Percentiles rank a stretch among this genome's conserved stretches.
Evolutionary conservation across 2,888 invertebrate species (phyloP).

Genomic region (Epistrophe eligans): DNA sequence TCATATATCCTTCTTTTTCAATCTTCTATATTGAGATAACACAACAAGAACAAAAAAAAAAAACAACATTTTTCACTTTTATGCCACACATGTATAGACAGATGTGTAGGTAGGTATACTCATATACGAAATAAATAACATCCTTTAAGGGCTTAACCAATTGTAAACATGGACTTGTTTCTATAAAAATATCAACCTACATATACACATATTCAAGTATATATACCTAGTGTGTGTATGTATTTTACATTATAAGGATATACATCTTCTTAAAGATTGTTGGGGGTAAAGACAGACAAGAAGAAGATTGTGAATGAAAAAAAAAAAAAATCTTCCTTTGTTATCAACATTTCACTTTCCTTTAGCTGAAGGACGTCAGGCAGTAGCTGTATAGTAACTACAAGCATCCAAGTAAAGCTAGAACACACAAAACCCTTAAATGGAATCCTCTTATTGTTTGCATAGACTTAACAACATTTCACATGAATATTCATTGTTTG

Average conservation of each 20-base stretch:
- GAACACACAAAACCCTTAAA: conserved; percentile 49
- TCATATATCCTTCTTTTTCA: conserved; percentile 19
- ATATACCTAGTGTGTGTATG: not conserved
- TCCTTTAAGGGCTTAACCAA: conserved; percentile 56
- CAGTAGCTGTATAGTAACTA: not conserved
- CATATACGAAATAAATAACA: conserved; percentile 45
- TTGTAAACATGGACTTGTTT: conserved; percentile 60
- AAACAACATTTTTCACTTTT: conserved; percentile 2
- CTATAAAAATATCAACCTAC: conserved; percentile 8
- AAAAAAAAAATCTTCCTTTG: conserved; percentile 41
- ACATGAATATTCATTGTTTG: conserved; percentile 65
- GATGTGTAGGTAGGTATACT: not conserved
- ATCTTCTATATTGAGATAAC: conserved; percentile 24
- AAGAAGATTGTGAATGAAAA: conserved; percentile 13
- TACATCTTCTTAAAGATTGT: conserved; percentile 33
- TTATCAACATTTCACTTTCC: conserved; percentile 59
- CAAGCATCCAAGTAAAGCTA: not conserved
- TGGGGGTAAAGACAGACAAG: conserved; percentile 25
- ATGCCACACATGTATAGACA: not conserved
- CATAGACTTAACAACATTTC: conserved; percentile 54
- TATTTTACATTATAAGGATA: not conserved
- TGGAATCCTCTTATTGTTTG: conserved; percentile 55
- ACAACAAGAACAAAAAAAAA: not conserved
- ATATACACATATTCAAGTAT: not conserved
- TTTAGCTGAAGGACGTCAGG: conserved; percentile 20